A percentile compares a stretch with the other conserved stretches of the same genome.
Evolutionary conservation across 2,797 vertebrate genomes (phyloP).

Genomic region (Brachymystax lenok): DNA sequence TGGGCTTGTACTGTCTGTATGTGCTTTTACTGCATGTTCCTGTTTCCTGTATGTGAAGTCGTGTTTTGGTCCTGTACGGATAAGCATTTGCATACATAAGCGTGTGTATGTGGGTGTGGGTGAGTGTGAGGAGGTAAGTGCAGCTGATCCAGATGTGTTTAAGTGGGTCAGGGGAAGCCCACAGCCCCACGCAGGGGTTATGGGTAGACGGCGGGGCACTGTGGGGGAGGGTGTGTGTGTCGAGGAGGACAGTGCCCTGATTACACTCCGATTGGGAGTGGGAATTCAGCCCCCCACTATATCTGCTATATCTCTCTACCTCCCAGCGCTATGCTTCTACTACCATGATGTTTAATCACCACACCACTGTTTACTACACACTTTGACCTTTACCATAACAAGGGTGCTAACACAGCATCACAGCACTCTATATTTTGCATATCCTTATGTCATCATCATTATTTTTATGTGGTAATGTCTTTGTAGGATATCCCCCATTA

Average conservation of each 20-base stretch:
- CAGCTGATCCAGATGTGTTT: slow-evolving; percentile 73
- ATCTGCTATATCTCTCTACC: neutral
- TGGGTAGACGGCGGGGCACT: slow-evolving; percentile 18
- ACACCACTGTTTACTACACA: neutral
- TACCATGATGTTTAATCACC: neutral
- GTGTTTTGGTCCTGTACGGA: neutral
- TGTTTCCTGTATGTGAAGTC: neutral
- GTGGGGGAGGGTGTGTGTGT: slow-evolving; percentile 46
- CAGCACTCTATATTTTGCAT: neutral
- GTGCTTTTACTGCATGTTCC: neutral
- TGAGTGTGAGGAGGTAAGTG: slow-evolving; percentile 34
- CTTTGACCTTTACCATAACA: neutral
- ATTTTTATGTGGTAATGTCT: neutral
- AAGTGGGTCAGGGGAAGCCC: slow-evolving; percentile 79
- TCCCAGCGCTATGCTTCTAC: neutral
- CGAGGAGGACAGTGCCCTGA: slow-evolving; percentile 16
- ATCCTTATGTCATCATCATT: neutral
- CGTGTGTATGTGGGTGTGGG: slow-evolving; percentile 32
- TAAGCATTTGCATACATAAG: neutral
- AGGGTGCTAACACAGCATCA: neutral
- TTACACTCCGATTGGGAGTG: slow-evolving; percentile 43
- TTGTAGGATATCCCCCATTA: neutral
- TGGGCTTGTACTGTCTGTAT: neutral
- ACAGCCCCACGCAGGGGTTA: slow-evolving; percentile 67
- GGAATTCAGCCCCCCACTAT: slow-evolving; percentile 61